phyloP scores from a whole-genome alignment of 1,140 invertebrate species.

The Zaprionus davidi region DNA sequence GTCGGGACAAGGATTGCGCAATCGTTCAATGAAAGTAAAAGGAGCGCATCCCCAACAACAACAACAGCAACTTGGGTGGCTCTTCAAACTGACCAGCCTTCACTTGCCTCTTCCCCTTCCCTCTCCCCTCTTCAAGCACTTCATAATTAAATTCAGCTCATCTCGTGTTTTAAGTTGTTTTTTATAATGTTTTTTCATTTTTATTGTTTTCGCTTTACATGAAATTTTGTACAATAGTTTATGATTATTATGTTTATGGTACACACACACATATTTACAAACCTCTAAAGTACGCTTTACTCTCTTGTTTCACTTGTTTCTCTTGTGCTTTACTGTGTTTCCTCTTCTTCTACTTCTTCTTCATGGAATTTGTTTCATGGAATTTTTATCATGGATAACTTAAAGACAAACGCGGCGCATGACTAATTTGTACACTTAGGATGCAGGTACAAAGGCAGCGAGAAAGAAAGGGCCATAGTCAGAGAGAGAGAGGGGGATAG shows the following conservation, averaged over 20 bases:
- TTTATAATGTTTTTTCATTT: constrained; percentile 40
- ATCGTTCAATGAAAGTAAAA: constrained; percentile 49
- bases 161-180: constrained; percentile 18
- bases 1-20: constrained; percentile 18
- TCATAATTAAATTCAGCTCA: constrained; percentile 39
- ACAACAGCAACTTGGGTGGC: constrained; percentile 19
- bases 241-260: constrained; percentile 58
- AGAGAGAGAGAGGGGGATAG: background rate
- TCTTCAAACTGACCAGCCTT: background rate
- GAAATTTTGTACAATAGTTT: constrained; percentile 54
- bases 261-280: constrained; percentile 51
- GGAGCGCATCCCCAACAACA: constrained; percentile 13
- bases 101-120: background rate
- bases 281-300: constrained; percentile 46
- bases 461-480: constrained; percentile 7
- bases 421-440: constrained; percentile 82
- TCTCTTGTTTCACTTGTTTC: constrained; percentile 18
- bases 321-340: constrained; percentile 38
- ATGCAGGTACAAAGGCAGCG: constrained; percentile 21
- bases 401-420: constrained; percentile 79
- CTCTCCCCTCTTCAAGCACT: constrained; percentile 12
- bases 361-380: constrained; percentile 59
- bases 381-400: constrained; percentile 65
- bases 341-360: constrained; percentile 24
- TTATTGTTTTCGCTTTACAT: constrained; percentile 39